Evolutionary conservation across 1,140 invertebrate genomes (phyloP).

Genomic region (Drosophila nannoptera): DNA sequence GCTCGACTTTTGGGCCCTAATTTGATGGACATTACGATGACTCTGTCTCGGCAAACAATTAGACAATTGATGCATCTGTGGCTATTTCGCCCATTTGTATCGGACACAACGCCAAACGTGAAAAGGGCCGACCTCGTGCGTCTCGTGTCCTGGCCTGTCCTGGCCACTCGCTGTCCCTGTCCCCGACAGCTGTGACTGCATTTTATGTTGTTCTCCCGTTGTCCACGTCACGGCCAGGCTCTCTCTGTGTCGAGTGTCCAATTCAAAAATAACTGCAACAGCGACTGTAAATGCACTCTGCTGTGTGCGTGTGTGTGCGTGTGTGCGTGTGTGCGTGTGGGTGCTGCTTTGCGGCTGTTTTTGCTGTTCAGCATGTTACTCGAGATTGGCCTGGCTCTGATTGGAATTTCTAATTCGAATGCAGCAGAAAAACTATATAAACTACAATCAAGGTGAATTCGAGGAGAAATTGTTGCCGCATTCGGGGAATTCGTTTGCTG

Average conservation of each 20-base stretch:
- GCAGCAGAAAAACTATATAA: neutral
- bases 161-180: slow-evolving; percentile 12
- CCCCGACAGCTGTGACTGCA: slow-evolving; percentile 30
- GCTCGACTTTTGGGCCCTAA: slow-evolving; percentile 10
- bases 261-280: slow-evolving; percentile 55
- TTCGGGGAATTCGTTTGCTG: neutral
- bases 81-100: slow-evolving; percentile 51
- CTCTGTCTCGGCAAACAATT: slow-evolving; percentile 75
- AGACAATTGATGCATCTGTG: slow-evolving; percentile 75
- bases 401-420: neutral
- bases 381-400: neutral
- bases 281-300: slow-evolving; percentile 21
- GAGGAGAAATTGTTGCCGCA: neutral
- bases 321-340: too few relatives aligned
- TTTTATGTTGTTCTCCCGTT: slow-evolving; percentile 73
- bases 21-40: slow-evolving; percentile 73
- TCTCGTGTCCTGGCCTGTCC: too few relatives aligned
- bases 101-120: slow-evolving; percentile 49
- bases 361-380: slow-evolving; percentile 3
- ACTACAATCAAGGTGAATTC: neutral
- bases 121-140: slow-evolving; percentile 54
- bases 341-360: slow-evolving; percentile 1
- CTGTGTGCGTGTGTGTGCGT: too few relatives aligned
- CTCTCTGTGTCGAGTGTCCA: slow-evolving; percentile 49
- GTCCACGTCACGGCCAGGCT: slow-evolving; percentile 57